These are phyloP conservation scores for Cancer borealis DNA, from an alignment of 2,888 invertebrate species.

Conservation along the genomic window DNA sequence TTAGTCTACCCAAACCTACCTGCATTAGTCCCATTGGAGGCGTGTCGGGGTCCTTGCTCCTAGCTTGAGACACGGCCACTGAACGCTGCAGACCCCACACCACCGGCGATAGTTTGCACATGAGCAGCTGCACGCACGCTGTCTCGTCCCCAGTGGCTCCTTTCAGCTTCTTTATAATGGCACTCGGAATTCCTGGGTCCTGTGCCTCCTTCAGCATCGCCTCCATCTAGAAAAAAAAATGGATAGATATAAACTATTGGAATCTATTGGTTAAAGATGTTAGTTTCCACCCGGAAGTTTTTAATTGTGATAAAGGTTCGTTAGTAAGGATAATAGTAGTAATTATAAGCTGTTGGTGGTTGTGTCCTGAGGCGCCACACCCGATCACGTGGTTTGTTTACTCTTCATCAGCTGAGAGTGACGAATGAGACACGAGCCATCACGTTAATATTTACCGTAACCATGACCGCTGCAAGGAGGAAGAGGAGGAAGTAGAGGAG, in stretches of 20 bases:
- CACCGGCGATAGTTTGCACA: slow-evolving; percentile 89
- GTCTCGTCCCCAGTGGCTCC: slow-evolving; percentile 79
- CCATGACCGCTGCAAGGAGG: slow-evolving; percentile 23
- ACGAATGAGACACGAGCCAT: neutral
- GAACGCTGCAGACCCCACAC: slow-evolving; percentile 87
- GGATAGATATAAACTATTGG: neutral
- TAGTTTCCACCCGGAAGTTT: neutral
- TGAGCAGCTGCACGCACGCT: slow-evolving; percentile 80
- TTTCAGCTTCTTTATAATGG: slow-evolving; percentile 80
- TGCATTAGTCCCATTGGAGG: slow-evolving; percentile 49
- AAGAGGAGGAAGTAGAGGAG: neutral
- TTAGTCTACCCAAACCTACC: neutral
- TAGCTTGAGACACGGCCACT: slow-evolving; percentile 52
- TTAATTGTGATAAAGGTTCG: neutral
- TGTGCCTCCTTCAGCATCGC: slow-evolving; percentile 77
- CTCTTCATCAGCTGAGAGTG: slow-evolving; percentile 44
- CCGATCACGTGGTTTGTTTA: slow-evolving; percentile 52
- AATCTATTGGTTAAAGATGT: neutral
- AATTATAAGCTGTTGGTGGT: neutral
- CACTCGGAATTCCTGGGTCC: slow-evolving; percentile 78
- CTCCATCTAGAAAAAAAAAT: neutral
- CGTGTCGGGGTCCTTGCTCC: slow-evolving; percentile 39
- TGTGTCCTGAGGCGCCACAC: neutral
- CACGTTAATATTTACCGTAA: neutral
- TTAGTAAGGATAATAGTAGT: neutral